Evolutionary conservation across 2,797 vertebrate species (phyloP).

Genomic region (Ibycter americanus): DNA sequence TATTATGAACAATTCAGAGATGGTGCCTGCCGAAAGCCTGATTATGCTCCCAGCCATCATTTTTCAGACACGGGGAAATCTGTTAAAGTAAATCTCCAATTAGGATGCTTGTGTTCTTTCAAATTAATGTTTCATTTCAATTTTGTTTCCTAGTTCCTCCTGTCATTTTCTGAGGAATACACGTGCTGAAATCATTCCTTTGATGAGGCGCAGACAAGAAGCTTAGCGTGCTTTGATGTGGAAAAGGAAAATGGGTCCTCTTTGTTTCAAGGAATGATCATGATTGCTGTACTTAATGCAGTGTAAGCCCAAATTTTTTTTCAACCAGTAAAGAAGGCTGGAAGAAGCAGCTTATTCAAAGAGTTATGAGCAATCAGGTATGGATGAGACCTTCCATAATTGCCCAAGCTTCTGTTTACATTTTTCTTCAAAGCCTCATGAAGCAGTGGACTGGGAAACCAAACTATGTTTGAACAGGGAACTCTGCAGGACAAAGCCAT

Average conservation of each 20-base stretch:
- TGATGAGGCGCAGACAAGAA: slow-evolving; percentile 48
- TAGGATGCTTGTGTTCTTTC: slow-evolving; percentile 55
- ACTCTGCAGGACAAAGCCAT: background rate
- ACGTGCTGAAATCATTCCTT: slow-evolving; percentile 27
- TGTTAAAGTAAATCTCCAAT: slow-evolving; percentile 54
- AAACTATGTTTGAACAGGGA: background rate
- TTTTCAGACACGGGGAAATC: slow-evolving; percentile 19
- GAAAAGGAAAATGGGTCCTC: slow-evolving; percentile 22
- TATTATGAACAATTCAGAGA: slow-evolving; percentile 9
- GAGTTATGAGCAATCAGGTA: background rate
- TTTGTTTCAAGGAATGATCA: slow-evolving; percentile 14
- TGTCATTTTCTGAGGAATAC: slow-evolving; percentile 44
- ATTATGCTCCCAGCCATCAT: slow-evolving; percentile 35
- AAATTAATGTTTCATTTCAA: slow-evolving; percentile 55
- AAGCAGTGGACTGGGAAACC: background rate
- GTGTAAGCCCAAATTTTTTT: background rate
- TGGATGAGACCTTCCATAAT: background rate
- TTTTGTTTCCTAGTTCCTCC: slow-evolving; percentile 31
- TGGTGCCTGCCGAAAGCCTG: background rate
- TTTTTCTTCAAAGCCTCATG: background rate
- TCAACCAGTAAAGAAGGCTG: background rate
- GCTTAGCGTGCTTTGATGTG: slow-evolving; percentile 53
- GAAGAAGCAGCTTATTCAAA: background rate
- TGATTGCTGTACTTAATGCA: background rate
- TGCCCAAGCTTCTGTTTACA: background rate